These are phyloP conservation scores for Drosophila repletoides DNA, from an alignment of 1,140 invertebrate species.

Conservation along the genomic window DNA sequence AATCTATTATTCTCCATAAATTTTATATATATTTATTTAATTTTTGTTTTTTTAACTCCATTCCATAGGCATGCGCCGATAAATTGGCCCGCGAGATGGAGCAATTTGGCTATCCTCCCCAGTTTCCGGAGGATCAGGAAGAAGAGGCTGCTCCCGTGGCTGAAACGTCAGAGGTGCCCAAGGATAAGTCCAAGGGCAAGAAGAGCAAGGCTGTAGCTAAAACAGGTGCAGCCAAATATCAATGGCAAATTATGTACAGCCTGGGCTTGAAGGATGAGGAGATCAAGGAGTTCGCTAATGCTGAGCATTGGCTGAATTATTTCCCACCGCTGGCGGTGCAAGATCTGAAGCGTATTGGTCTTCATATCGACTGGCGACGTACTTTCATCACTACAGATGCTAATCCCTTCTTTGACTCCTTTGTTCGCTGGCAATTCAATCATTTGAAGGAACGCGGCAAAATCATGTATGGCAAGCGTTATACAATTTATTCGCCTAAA, in stretches of 20 bases:
- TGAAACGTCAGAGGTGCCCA: conserved; percentile 85
- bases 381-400: conserved; percentile 99
- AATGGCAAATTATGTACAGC: conserved; percentile 99
- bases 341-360: conserved; percentile 94
- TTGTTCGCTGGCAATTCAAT: conserved; percentile 98
- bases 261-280: conserved; percentile 95
- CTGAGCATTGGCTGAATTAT: conserved; percentile 96
- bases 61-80: conserved; percentile 99
- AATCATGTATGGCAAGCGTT: conserved; percentile 98
- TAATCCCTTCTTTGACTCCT: conserved; percentile 99
- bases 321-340: conserved; percentile 95
- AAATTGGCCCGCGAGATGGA: conserved; percentile 97
- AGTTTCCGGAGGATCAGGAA: conserved; percentile 89
- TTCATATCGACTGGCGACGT: conserved; percentile 98
- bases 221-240: conserved; percentile 93
- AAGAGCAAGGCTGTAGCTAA: conserved; percentile 99
- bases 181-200: conserved; percentile 98
- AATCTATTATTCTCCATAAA: no score
- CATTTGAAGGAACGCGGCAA: conserved; percentile 94
- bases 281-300: conserved; percentile 96
- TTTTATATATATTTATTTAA: no score
- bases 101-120: conserved; percentile 95
- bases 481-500: conserved; percentile 98
- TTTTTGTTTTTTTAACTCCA: no score
- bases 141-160: conserved; percentile 82